Percentiles rank a stretch among this genome's conserved stretches.
These are phyloP conservation scores for Thalpophila matura DNA, from an alignment of 2,888 invertebrate species.

Conservation along the genomic window DNA sequence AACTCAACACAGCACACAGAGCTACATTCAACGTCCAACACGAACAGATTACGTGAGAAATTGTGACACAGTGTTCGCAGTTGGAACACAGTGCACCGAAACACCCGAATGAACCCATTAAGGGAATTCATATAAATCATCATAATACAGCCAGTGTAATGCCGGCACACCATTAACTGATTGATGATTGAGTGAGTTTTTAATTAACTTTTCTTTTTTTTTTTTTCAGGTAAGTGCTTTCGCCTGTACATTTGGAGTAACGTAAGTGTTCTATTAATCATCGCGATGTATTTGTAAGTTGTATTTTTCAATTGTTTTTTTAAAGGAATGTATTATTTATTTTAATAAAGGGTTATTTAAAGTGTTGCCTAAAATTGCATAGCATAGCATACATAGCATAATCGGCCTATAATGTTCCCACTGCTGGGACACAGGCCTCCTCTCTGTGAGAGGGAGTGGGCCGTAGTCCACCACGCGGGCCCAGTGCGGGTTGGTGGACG, in stretches of 20 bases:
- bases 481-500: too few relatives aligned
- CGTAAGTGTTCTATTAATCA: constrained; percentile 55
- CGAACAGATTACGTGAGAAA: constrained; percentile 28
- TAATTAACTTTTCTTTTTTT: constrained; percentile 67
- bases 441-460: too few relatives aligned
- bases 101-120: constrained; percentile 70
- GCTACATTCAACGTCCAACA: constrained; percentile 17
- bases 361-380: too few relatives aligned
- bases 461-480: too few relatives aligned
- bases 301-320: constrained; percentile 23
- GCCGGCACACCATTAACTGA: constrained; percentile 70
- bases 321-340: neutral
- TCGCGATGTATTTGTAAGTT: constrained; percentile 44
- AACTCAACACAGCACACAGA: constrained; percentile 17
- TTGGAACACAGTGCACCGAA: constrained; percentile 49
- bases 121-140: constrained; percentile 70
- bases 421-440: too few relatives aligned
- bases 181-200: constrained; percentile 73
- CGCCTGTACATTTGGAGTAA: constrained; percentile 48
- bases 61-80: constrained; percentile 44
- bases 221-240: constrained; percentile 73
- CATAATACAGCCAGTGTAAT: constrained; percentile 60
- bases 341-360: too few relatives aligned
- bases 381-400: too few relatives aligned
- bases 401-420: too few relatives aligned